A percentile compares a stretch with the other conserved stretches of the same genome.
These are phyloP conservation scores for Eupsilia transversa DNA, from an alignment of 2,888 invertebrate species.

Conservation along the genomic window DNA sequence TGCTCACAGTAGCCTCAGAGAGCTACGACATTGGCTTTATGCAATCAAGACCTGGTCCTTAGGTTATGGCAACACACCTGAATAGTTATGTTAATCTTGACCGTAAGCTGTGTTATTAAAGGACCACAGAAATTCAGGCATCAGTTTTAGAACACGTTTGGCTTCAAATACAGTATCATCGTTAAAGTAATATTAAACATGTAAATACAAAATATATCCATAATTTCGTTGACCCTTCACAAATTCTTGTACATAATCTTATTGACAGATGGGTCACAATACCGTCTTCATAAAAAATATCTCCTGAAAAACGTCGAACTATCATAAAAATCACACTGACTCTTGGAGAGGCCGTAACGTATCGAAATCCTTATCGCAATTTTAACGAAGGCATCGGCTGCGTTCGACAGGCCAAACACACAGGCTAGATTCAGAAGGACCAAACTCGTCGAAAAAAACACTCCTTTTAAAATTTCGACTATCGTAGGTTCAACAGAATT, in stretches of 20 bases:
- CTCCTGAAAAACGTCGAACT: slow-evolving; percentile 57
- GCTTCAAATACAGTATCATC: neutral
- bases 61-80: slow-evolving; percentile 18
- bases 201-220: neutral
- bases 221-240: slow-evolving; percentile 24
- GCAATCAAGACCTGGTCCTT: slow-evolving; percentile 44
- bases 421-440: slow-evolving; percentile 42
- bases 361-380: slow-evolving; percentile 73
- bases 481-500: neutral
- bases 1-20: slow-evolving; percentile 12
- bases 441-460: neutral
- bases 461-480: neutral
- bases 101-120: slow-evolving; percentile 5
- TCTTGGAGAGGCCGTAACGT: slow-evolving; percentile 65
- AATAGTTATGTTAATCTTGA: slow-evolving; percentile 23
- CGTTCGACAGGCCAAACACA: slow-evolving; percentile 78
- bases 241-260: slow-evolving; percentile 5
- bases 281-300: slow-evolving; percentile 31
- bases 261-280: slow-evolving; percentile 42
- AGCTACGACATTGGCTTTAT: slow-evolving; percentile 30
- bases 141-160: neutral
- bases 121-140: neutral
- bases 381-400: slow-evolving; percentile 87
- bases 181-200: neutral
- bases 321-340: slow-evolving; percentile 70